Evolutionary conservation across 2,888 invertebrate genomes (phyloP), one percentile per base, ranked within the genome.

Genomic region (Catocala nupta): DNA sequence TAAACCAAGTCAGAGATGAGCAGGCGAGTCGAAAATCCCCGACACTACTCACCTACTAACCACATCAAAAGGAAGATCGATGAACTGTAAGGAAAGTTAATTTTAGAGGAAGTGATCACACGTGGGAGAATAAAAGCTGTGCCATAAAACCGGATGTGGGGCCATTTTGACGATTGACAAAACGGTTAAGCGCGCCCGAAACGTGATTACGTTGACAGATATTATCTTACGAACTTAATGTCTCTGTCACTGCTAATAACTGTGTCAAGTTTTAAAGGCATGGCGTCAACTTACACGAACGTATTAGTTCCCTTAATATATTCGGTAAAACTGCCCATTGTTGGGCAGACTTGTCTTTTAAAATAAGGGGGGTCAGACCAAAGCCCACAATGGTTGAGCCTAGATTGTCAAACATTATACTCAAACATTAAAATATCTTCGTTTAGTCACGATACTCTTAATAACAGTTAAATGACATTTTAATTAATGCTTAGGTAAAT

Each of bases 211-310:
- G 55, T 59, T 70, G 72, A 75, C 72, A 65, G 68, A 66, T 71
- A 66, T 74, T 70, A 65, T 69, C 60, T 71, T 69, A 47, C 57
- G 42, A 52, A 53, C 50, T 64, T 63, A 74, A 77, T 71, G 64
- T 62, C 36, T 61, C 65, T 69, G 65, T 71, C 71, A 8, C 44
- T 55, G 55, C 44, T 67, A 68, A 73, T 76, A 63, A 67, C 70
- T 52, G 47, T 64, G 50, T 59, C 62, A 56, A 55, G 39, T 60
- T 63, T 60, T 50, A 44, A 64, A 56, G 48, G 54, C 45, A 59
- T 53, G 25, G 55, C 54, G 57, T 68, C 49, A 58, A 42, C 10
- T 71, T 56, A 36, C 25, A 51, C 49, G 16, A 42, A 55, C 42
- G 10, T 33, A 44, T 57, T 36, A 43, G 47, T 12, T 34, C 33